Evolutionary conservation across 2,888 invertebrate genomes (phyloP).

Genomic region (Drosophila multiciliata): DNA sequence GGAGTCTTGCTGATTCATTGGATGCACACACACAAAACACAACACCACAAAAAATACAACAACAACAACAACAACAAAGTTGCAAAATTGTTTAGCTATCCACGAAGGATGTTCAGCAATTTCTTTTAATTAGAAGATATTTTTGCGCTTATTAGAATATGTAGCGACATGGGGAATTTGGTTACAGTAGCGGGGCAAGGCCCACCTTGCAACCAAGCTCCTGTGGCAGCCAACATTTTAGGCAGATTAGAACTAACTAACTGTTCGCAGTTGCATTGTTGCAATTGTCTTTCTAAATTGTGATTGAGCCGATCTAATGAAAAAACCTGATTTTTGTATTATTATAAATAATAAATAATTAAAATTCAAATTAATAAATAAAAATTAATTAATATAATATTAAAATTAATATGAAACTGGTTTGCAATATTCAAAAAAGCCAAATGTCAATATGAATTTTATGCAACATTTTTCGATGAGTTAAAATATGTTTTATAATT

Average conservation of each 20-base stretch:
- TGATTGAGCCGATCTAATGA: neutral
- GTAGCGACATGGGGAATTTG: slow-evolving; percentile 46
- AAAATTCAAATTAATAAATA: too few relatives aligned
- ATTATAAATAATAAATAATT: too few relatives aligned
- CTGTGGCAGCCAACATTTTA: neutral
- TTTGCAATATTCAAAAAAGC: neutral
- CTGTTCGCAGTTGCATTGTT: neutral
- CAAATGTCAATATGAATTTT: neutral
- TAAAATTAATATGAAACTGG: too few relatives aligned
- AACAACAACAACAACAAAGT: slow-evolving; percentile 10
- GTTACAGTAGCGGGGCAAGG: slow-evolving; percentile 34
- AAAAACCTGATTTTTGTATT: neutral
- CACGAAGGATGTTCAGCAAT: slow-evolving; percentile 51
- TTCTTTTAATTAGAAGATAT: slow-evolving; percentile 66
- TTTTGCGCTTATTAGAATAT: slow-evolving; percentile 66
- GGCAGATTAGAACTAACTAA: neutral
- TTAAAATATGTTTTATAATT: neutral
- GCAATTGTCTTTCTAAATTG: neutral
- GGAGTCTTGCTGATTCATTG: slow-evolving; percentile 60
- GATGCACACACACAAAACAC: slow-evolving; percentile 29
- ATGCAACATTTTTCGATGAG: accelerated
- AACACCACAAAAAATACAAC: slow-evolving; percentile 4
- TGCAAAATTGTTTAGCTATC: slow-evolving; percentile 51
- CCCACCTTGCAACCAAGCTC: slow-evolving; percentile 32
- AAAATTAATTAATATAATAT: too few relatives aligned